phyloP scores from a whole-genome alignment of 2,113 vertebrate genomes.

The Aplodontia rufa region DNA sequence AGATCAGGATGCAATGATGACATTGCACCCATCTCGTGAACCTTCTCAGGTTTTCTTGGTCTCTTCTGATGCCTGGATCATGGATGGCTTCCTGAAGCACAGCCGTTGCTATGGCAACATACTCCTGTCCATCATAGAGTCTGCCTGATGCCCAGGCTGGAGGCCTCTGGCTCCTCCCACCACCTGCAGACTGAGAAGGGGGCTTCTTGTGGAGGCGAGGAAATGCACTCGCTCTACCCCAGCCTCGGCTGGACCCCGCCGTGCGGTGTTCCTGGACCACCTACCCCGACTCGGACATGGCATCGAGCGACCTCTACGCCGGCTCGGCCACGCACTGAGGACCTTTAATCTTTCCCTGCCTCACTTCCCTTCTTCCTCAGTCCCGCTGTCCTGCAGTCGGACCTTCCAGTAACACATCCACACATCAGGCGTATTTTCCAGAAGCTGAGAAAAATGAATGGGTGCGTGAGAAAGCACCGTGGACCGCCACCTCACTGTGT shows the following conservation, averaged over 20 bases:
- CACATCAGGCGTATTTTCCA: too few relatives aligned
- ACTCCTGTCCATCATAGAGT: background rate
- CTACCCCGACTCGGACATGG: background rate
- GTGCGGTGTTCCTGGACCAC: fast-evolving
- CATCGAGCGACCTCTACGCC: background rate
- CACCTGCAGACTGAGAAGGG: background rate
- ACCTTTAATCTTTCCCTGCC: background rate
- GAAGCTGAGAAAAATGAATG: too few relatives aligned
- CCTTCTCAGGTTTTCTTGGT: background rate
- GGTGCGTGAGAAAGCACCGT: background rate
- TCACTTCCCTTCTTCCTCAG: background rate
- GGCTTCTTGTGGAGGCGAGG: background rate
- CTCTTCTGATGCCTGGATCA: background rate
- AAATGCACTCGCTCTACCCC: too few relatives aligned
- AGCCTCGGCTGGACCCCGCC: background rate
- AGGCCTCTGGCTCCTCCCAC: background rate
- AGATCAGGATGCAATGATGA: background rate
- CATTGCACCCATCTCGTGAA: too few relatives aligned
- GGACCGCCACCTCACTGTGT: background rate
- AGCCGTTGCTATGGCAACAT: background rate
- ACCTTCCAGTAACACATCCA: too few relatives aligned
- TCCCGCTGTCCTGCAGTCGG: background rate
- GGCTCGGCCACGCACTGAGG: background rate
- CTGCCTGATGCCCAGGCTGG: background rate
- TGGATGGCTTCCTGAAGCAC: background rate